Evolutionary conservation across 2,113 vertebrate genomes (phyloP).

Genomic region (Ptilorrhoa leucosticta): DNA sequence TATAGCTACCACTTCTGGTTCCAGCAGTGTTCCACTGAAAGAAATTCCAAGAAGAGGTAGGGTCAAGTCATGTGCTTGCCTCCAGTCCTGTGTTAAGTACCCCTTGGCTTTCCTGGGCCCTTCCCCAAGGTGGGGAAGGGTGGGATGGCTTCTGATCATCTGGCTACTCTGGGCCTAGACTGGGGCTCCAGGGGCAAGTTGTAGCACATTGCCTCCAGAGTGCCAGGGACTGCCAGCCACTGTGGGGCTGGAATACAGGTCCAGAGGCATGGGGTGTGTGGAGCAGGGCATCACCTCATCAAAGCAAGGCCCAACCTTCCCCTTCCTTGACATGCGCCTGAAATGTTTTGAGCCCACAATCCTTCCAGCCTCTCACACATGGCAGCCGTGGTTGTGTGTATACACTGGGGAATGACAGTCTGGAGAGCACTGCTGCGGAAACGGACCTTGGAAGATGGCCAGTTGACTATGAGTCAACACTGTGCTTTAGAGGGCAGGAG

Average conservation of each 20-base stretch:
- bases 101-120: neutral
- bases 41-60: neutral
- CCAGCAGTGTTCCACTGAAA: neutral
- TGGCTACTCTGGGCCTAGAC: too few species aligned
- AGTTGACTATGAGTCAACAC: neutral
- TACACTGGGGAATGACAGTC: neutral
- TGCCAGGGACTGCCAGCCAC: neutral
- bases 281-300: neutral
- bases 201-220: neutral
- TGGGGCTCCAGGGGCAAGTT: neutral
- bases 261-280: neutral
- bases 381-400: neutral
- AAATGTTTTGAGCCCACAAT: neutral
- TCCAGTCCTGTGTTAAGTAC: neutral
- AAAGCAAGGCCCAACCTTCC: neutral
- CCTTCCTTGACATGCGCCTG: rapidly evolving
- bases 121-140: neutral
- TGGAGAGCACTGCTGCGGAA: neutral
- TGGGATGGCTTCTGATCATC: neutral
- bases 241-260: neutral
- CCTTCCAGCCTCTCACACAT: neutral
- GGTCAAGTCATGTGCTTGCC: neutral
- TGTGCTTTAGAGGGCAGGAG: neutral
- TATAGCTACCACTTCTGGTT: neutral
- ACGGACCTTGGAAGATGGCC: neutral